Percentiles rank a stretch among this genome's conserved stretches.
Conservation (phyloP, 1,140 invertebrate genomes). For the Philotrypesis tridentata region DNA sequence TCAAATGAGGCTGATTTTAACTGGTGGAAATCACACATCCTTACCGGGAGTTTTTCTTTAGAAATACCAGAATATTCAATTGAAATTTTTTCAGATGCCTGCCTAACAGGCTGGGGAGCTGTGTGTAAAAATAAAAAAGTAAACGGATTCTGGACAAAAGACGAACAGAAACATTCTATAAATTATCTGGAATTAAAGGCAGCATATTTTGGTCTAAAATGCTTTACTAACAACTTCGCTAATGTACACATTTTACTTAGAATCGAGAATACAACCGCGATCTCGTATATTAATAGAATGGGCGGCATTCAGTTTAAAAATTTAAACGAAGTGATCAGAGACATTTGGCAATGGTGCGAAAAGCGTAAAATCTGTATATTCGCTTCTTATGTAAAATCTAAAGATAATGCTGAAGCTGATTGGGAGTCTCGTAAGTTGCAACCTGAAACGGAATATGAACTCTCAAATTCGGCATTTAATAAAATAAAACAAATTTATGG, state of each 20-base stretch:
- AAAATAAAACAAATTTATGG: background rate
- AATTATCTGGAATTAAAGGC: slow-evolving; percentile 20
- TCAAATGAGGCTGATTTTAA: background rate
- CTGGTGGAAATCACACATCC: background rate
- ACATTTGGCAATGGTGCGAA: slow-evolving; percentile 55
- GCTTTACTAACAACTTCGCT: slow-evolving; percentile 7
- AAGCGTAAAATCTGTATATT: background rate
- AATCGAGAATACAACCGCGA: slow-evolving; percentile 45
- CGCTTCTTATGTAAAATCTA: slow-evolving; percentile 20
- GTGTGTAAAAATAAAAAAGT: slow-evolving; percentile 15
- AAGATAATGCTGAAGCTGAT: slow-evolving; percentile 57
- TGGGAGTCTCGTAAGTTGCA: slow-evolving; percentile 48
- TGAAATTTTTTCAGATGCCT: slow-evolving; percentile 54
- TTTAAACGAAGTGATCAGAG: slow-evolving; percentile 9
- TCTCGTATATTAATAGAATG: too few relatives aligned
- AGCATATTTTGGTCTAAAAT: slow-evolving; percentile 51
- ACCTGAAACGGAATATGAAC: slow-evolving; percentile 52
- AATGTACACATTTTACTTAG: slow-evolving; percentile 37
- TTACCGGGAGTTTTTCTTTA: background rate
- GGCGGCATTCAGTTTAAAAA: too few relatives aligned
- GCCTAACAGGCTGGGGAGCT: slow-evolving; percentile 43
- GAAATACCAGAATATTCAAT: too few relatives aligned
- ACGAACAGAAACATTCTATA: background rate
- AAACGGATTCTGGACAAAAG: slow-evolving; percentile 30
- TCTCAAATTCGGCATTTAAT: background rate